Conservation (phyloP, 1,140 invertebrate genomes). For the Sesamia nonagrioides region DNA sequence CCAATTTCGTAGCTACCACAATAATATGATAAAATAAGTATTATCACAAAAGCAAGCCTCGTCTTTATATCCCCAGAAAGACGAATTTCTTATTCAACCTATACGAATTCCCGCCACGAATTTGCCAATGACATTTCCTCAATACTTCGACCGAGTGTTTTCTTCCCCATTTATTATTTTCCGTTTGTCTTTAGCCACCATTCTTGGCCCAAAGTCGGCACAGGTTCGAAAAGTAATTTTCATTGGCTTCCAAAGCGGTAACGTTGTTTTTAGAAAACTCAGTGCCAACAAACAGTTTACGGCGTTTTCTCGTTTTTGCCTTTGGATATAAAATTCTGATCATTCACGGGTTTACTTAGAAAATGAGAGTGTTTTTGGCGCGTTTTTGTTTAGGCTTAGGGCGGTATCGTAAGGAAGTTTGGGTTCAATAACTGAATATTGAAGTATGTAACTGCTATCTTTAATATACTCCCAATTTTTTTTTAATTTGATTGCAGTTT, state of each 20-base stretch:
- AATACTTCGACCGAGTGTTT: slow-evolving; percentile 51
- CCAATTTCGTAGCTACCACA: background rate
- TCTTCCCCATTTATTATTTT: slow-evolving; percentile 61
- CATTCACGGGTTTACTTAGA: slow-evolving; percentile 38
- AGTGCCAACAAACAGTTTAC: slow-evolving; percentile 50
- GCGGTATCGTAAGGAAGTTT: background rate
- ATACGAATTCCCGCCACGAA: slow-evolving; percentile 44
- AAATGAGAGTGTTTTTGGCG: slow-evolving; percentile 31
- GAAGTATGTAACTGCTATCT: background rate
- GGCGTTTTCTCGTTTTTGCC: slow-evolving; percentile 42
- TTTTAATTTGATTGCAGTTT: background rate
- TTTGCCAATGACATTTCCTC: slow-evolving; percentile 49
- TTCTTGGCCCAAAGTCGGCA: slow-evolving; percentile 49
- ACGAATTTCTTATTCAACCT: slow-evolving; percentile 47
- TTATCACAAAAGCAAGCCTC: slow-evolving; percentile 22
- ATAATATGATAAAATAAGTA: slow-evolving; percentile 13
- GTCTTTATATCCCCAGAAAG: slow-evolving; percentile 28
- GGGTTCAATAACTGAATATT: background rate
- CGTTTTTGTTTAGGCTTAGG: slow-evolving; percentile 41
- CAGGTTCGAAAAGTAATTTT: slow-evolving; percentile 60
- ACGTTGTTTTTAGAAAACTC: slow-evolving; percentile 58
- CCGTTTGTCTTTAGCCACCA: slow-evolving; percentile 58
- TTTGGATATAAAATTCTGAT: slow-evolving; percentile 34
- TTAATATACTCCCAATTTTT: background rate
- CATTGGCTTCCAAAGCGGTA: slow-evolving; percentile 57